Evolutionary conservation across 2,888 invertebrate genomes (phyloP).

Genomic region (Oscheius sp.): DNA sequence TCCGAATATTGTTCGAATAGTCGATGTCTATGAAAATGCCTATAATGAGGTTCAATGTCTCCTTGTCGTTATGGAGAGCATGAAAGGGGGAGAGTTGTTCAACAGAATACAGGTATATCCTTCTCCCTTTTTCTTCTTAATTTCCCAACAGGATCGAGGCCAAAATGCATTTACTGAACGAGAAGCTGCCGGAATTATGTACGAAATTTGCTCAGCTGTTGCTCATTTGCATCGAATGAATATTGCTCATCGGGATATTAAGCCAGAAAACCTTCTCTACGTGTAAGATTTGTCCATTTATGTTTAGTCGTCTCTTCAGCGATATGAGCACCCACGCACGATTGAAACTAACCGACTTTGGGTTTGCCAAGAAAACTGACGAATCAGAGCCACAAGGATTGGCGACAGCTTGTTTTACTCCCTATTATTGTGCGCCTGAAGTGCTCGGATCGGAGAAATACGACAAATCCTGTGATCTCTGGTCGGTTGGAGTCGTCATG

Average conservation of each 20-base stretch:
- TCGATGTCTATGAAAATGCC: conserved; percentile 95
- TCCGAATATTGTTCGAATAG: conserved; percentile 88
- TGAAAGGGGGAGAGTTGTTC: conserved; percentile 98
- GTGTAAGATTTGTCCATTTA: conserved; percentile 71
- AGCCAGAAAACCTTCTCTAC: conserved; percentile 91
- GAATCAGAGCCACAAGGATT: conserved; percentile 81
- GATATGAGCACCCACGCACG: conserved; percentile 77
- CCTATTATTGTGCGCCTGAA: conserved; percentile 87
- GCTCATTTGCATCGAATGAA: conserved; percentile 90
- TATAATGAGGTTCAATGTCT: conserved; percentile 89
- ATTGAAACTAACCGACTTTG: conserved; percentile 96
- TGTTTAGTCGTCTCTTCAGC: neutral
- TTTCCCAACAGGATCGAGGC: conserved; percentile 79
- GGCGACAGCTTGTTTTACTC: conserved; percentile 98
- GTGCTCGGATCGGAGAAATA: conserved; percentile 95
- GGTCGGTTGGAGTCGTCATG: conserved; percentile 99
- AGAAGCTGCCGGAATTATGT: conserved; percentile 90
- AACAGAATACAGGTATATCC: conserved; percentile 82
- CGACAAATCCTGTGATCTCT: conserved; percentile 98
- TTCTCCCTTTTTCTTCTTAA: neutral
- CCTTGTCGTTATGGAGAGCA: conserved; percentile 98
- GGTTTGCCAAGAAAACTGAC: conserved; percentile 92
- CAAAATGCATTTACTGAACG: conserved; percentile 96
- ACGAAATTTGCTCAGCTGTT: conserved; percentile 93
- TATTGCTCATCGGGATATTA: conserved; percentile 96